Conservation (phyloP, 2,888 invertebrate species). For the Volucella inanis region DNA sequence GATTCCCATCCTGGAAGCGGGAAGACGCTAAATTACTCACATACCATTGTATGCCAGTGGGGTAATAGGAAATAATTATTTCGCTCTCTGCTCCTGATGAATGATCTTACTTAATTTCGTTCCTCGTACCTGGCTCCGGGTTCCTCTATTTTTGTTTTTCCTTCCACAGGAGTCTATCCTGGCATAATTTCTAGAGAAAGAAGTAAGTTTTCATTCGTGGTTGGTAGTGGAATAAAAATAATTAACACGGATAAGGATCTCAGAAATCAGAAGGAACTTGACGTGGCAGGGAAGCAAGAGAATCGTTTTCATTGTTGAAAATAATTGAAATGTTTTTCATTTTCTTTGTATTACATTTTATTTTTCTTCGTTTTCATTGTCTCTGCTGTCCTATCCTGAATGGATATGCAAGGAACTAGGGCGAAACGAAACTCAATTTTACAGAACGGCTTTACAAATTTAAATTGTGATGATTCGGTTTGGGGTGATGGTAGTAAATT, state of each 20-base stretch:
- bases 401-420: background rate
- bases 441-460: conserved; percentile 5
- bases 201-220: conserved; percentile 1
- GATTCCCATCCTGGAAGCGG: too few species aligned
- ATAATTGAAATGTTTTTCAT: conserved; percentile 33
- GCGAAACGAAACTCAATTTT: conserved; percentile 4
- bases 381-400: background rate
- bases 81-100: too few species aligned
- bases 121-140: too few species aligned
- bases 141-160: too few species aligned
- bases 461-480: too few species aligned
- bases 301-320: conserved; percentile 28
- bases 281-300: background rate
- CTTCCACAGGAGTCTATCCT: background rate
- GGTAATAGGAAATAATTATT: too few species aligned
- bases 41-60: too few species aligned
- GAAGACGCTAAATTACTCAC: too few species aligned
- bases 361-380: background rate
- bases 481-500: too few species aligned
- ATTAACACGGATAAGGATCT: conserved; percentile 32
- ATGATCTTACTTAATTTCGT: too few species aligned
- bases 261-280: background rate
- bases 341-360: background rate
- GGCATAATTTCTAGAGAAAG: background rate
- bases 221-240: background rate